phyloP scores from a whole-genome alignment of 2,888 invertebrate genomes.

The Tanytarsus gracilentus region DNA sequence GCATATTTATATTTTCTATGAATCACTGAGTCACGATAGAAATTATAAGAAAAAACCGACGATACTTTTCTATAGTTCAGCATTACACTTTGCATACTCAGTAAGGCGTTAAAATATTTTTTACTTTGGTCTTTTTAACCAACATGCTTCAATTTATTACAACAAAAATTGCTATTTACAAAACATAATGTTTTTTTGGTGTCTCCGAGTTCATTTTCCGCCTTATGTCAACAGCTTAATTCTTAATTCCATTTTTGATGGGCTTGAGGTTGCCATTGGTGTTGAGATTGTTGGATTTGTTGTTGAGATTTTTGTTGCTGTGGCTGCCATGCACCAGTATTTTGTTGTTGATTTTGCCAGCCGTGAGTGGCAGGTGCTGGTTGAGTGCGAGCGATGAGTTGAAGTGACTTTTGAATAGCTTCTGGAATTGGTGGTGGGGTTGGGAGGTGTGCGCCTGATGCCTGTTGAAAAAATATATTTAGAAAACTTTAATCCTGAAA shows the following conservation, averaged over 20 bases:
- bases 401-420: conserved; percentile 38
- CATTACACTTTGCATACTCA: too few species aligned
- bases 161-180: too few species aligned
- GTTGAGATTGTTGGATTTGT: conserved; percentile 36
- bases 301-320: conserved; percentile 34
- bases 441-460: conserved; percentile 33
- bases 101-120: too few species aligned
- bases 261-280: conserved; percentile 33
- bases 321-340: conserved; percentile 31
- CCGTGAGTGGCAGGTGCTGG: conserved; percentile 34
- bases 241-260: conserved; percentile 36
- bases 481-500: background rate
- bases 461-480: background rate
- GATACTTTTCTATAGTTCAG: too few species aligned
- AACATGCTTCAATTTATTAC: too few species aligned
- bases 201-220: too few species aligned
- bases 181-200: too few species aligned
- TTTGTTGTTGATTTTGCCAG: conserved; percentile 39
- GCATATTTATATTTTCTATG: too few species aligned
- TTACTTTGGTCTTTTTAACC: too few species aligned
- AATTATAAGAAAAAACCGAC: too few species aligned
- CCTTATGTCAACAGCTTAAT: too few species aligned
- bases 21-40: too few species aligned
- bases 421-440: conserved; percentile 40
- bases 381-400: conserved; percentile 37